Base-by-base conservation (phyloP, 1,140 invertebrate species). In the Saccostrea cuccullata region DNA sequence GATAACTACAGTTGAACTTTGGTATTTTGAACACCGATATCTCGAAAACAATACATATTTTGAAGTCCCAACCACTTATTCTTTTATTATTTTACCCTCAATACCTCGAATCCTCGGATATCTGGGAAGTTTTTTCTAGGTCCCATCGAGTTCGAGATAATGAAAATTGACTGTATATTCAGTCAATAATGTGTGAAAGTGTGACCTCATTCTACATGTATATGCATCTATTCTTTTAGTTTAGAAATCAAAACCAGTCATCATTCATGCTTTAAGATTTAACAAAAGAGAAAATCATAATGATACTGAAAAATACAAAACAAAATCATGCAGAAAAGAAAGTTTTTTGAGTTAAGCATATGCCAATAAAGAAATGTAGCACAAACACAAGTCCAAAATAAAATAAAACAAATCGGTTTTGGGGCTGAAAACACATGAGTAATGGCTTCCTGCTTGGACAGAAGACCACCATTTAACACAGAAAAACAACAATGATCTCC, bases 281-380 rank as follows among this genome's bases (percentile, higher is more conserved):
- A 17, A 17, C n/a, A 20, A 20, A 20, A 20, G 58, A 64, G 15
- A 64, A 64, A 20, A 64, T 17, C 58, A 64, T 64, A 64, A 8
- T 17, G n/a, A 64, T 6, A 64, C 17, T 17, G 17, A 17, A 64
- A n/a, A 64, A 47, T 8, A 47, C 9, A 47, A 47, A 64, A 64
- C n/a, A n/a, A 64, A 64, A 64, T 64, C 58, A 64, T 64, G 58
- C 58, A 64, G 17, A 64, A 64, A 64, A 17, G n/a, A 64, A 64
- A 20, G 58, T n/a, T 20, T 64, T 64, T n/a, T 20, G 17, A 64
- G 15, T 64, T 6, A 64, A n/a, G 17, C n/a, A 64, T 64, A 20
- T 60, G 13, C 58, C 58, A 20, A 64, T 64, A 64, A 15, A 36
- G 2, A 36, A 36, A 64, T 64, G 15, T 64, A 64, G 6, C 17